Evolutionary conservation across 2,888 invertebrate species (phyloP), one percentile per base, ranked within the genome.

Genomic region (Drosophila fulvimacula): DNA sequence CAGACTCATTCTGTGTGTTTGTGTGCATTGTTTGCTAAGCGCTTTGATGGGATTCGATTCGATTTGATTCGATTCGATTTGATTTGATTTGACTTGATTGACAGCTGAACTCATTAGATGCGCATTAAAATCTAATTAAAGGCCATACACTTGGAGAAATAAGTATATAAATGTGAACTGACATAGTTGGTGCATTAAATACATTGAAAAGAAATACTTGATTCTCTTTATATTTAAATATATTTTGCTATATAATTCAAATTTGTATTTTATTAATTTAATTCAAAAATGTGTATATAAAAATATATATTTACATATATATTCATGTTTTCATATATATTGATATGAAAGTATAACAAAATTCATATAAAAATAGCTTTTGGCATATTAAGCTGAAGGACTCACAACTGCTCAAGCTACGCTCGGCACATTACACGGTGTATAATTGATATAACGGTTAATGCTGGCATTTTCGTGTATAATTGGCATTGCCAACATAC

Each of bases 71-170:
- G 73, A 63, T 13, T 24, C 5, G 44, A 56, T 42, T 59, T 9
- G 30, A 30, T 41, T 41, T 27, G 58, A 64, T 30, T 44, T 27
- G 36, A 30, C 39, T 58, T 68, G 74, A 69, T 74, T 75, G 79
- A 79, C 70, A 59, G 67, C 63, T 67, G 79, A 69, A 65, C 79
- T 78, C 60, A 76, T 76, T 78, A 65, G 42, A 44, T 24, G 41
- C 53, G 19, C 38, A 67, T 67, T 76, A 63, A 41, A 48, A 32
- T 21, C 42, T 42, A 21, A 73, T 69, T 75, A 52, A n/a, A 9
- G 27, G 19, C 44, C 11, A n/a, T 56, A 59, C 63, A 58, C 70
- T 70, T 24, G 24, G 46, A n/a, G 49, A 58, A 49, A 58, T n/a
- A 9, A 13, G n/a, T 53, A 10, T 10, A 24, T n/a, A 24, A 0